Base-by-base conservation (phyloP, 2,888 invertebrate species). In the Apamea epomidion region DNA sequence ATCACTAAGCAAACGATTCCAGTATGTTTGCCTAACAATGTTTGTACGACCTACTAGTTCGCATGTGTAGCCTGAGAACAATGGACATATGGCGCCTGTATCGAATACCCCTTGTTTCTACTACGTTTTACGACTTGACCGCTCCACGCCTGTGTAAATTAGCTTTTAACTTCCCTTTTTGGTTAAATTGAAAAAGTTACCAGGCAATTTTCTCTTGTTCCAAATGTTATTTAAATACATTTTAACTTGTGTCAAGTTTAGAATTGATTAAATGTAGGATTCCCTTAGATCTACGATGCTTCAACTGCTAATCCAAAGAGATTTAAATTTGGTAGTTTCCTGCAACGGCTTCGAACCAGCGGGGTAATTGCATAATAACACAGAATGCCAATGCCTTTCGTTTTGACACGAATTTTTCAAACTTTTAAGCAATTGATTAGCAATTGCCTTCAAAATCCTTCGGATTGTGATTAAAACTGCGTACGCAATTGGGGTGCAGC, bases 41-140 rank as follows among this genome's bases (percentile, higher is more conserved):
- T 95, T 94, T 93, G 91, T 87, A 89, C 91, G 92, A 91, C 93
- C 94, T 90, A 92, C 92, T 92, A 93, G 90, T 91, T 91, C 88
- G 90, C 90, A 91, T 92, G 83, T 88, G 91, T 90, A 87, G 85
- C 84, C 85, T 89, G 90, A 88, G 90, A 92, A 94, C 92, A 94
- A 94, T 92, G 89, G 83, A 85, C 87, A 88, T 86, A 79, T 89
- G 89, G 87, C 89, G 88, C 88, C 79, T 86, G 85, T 87, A 87
- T 89, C 85, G 87, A 84, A 87, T 87, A 89, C 87, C 88, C 87
- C 88, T 82, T 80, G 88, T 87, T 81, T 74, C 87, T 88, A 82
- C 86, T 81, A 85, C 88, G 84, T 86, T 90, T 88, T 90, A 89
- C 85, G 79, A 83, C 29, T 72, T 83, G 78, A 83, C 73, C 71